These are phyloP conservation scores for Strix uralensis DNA, from an alignment of 2,113 vertebrate genomes.

Conservation along the genomic window DNA sequence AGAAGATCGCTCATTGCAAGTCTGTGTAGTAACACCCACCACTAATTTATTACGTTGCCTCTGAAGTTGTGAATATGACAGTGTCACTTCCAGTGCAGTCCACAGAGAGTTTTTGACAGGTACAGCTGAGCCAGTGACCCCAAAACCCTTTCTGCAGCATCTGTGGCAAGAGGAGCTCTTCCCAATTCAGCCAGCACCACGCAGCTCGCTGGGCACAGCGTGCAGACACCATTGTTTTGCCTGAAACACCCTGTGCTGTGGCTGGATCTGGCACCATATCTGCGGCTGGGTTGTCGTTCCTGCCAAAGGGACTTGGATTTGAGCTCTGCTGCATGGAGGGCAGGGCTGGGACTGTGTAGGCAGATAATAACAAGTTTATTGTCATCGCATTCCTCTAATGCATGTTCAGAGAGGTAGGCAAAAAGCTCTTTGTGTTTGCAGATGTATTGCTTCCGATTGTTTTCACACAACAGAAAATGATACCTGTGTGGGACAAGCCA, in stretches of 20 bases:
- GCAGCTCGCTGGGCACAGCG: rapidly evolving
- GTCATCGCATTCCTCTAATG: background rate
- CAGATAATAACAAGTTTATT: background rate
- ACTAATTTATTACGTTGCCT: background rate
- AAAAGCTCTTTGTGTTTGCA: background rate
- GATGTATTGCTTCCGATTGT: background rate
- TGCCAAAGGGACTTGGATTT: background rate
- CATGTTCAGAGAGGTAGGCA: background rate
- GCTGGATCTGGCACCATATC: background rate
- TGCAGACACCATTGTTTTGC: rapidly evolving
- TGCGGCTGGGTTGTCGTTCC: background rate
- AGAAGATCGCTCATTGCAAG: background rate
- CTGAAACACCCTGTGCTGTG: rapidly evolving
- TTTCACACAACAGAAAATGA: background rate
- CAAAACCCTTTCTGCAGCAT: background rate
- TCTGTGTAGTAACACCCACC: background rate
- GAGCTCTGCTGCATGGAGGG: background rate
- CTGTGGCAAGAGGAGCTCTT: background rate
- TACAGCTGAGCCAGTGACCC: background rate
- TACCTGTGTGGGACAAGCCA: background rate
- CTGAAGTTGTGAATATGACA: background rate
- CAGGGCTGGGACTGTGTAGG: background rate
- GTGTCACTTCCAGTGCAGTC: background rate
- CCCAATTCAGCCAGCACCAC: background rate
- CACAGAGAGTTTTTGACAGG: rapidly evolving